These are phyloP conservation scores for Sarcophilus harrisii DNA, from an alignment of 2,797 vertebrate genomes.

Conservation along the genomic window DNA sequence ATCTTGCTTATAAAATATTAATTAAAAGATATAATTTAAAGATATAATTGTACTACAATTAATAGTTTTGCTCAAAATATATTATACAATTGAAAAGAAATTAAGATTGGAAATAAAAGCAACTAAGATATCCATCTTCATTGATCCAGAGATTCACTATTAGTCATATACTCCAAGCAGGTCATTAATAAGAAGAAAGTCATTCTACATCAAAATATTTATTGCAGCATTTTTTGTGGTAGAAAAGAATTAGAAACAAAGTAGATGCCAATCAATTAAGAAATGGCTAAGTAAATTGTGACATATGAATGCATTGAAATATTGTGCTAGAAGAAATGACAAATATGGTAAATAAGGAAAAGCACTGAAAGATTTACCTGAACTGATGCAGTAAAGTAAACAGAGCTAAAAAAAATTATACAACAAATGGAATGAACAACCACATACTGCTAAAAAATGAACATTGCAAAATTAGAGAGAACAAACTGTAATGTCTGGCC, in stretches of 20 bases:
- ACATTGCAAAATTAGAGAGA: neutral
- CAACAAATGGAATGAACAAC: neutral
- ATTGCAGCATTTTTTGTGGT: neutral
- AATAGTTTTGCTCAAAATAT: neutral
- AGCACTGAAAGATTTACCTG: neutral
- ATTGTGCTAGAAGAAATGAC: neutral
- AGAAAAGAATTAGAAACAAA: neutral
- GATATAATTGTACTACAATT: neutral
- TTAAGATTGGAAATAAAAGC: neutral
- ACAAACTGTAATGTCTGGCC: too few species aligned
- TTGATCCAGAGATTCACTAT: neutral
- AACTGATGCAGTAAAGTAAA: neutral
- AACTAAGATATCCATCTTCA: neutral
- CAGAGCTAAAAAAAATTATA: neutral
- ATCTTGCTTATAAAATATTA: neutral
- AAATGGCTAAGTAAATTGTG: neutral
- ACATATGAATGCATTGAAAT: neutral
- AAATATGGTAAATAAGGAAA: neutral
- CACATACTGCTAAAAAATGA: neutral
- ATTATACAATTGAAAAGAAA: neutral
- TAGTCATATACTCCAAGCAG: neutral
- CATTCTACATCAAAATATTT: neutral
- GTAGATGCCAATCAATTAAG: neutral
- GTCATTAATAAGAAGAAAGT: neutral
- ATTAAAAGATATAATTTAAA: neutral